Percentiles rank a stretch among this genome's conserved stretches.
Evolutionary conservation across 1,140 invertebrate genomes (phyloP).

Genomic region (Uloborus diversus): DNA sequence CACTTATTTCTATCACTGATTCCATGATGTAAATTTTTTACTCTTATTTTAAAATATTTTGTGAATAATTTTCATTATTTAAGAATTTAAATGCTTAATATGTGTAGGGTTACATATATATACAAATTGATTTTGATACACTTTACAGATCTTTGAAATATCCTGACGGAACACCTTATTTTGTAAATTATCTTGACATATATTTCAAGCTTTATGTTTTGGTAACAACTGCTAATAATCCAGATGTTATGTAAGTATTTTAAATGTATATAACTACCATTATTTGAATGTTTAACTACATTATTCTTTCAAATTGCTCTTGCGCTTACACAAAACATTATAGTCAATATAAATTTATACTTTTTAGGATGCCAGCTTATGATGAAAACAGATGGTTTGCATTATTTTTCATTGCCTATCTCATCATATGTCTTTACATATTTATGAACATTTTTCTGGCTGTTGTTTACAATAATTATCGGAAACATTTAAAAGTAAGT

Average conservation of each 20-base stretch:
- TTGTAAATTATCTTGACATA: conserved; percentile 66
- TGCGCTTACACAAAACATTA: too few relatives aligned
- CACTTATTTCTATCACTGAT: too few relatives aligned
- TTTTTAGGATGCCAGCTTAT: conserved; percentile 70
- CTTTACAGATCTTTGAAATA: conserved; percentile 60
- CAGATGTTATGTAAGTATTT: conserved; percentile 69
- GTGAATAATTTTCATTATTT: too few relatives aligned
- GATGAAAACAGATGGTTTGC: conserved; percentile 66
- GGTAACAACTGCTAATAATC: conserved; percentile 70
- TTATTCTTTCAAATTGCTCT: conserved; percentile 1
- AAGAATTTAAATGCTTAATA: too few relatives aligned
- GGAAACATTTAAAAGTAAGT: conserved; percentile 68
- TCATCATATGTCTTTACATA: conserved; percentile 69
- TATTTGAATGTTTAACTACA: background rate
- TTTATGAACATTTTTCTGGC: conserved; percentile 71
- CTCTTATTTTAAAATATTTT: too few relatives aligned
- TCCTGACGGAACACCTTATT: conserved; percentile 67
- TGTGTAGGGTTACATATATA: too few relatives aligned
- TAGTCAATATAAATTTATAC: too few relatives aligned
- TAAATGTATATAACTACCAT: conserved; percentile 4
- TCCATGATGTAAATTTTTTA: too few relatives aligned
- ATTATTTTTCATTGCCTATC: conserved; percentile 68
- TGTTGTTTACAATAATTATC: conserved; percentile 70
- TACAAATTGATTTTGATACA: background rate
- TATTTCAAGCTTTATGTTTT: conserved; percentile 70